phyloP scores from a whole-genome alignment of 2,888 invertebrate genomes.

The Linnaemya tessellans region DNA sequence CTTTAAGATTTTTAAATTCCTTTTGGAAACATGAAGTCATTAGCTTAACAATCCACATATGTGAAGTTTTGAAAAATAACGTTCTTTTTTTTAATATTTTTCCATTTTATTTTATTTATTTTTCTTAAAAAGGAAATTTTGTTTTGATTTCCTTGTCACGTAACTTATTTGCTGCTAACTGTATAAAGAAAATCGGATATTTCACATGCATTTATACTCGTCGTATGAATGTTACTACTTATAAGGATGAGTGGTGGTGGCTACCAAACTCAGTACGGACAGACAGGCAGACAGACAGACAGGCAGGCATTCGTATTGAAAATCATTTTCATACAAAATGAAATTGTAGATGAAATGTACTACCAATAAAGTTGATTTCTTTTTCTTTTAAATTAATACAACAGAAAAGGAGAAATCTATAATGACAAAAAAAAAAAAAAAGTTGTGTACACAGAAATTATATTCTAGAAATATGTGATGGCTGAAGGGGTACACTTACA shows the following conservation, averaged over 20 bases:
- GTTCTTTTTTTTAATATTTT: background rate
- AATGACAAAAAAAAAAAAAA: conserved; percentile 4
- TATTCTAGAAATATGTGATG: conserved; percentile 34
- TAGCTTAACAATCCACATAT: conserved; percentile 4
- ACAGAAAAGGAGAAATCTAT: conserved; percentile 33
- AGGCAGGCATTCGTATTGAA: conserved; percentile 25
- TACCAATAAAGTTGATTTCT: background rate
- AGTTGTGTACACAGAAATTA: conserved; percentile 1
- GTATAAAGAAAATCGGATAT: conserved; percentile 57
- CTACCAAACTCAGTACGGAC: conserved; percentile 11
- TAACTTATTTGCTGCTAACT: conserved; percentile 57
- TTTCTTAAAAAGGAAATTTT: conserved; percentile 34
- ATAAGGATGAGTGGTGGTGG: conserved; percentile 39
- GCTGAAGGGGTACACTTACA: background rate
- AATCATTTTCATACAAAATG: conserved; percentile 40
- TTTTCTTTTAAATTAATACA: background rate
- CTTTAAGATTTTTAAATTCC: background rate
- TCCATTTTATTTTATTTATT: background rate
- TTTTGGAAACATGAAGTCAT: background rate
- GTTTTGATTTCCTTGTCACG: conserved; percentile 68
- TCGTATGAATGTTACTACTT: background rate
- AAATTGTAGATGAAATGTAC: conserved; percentile 29
- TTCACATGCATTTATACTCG: background rate
- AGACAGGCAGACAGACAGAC: background rate
- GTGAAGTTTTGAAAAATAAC: background rate